These are phyloP conservation scores for Mythimna vitellina DNA, from an alignment of 2,888 invertebrate genomes.

Conservation along the genomic window DNA sequence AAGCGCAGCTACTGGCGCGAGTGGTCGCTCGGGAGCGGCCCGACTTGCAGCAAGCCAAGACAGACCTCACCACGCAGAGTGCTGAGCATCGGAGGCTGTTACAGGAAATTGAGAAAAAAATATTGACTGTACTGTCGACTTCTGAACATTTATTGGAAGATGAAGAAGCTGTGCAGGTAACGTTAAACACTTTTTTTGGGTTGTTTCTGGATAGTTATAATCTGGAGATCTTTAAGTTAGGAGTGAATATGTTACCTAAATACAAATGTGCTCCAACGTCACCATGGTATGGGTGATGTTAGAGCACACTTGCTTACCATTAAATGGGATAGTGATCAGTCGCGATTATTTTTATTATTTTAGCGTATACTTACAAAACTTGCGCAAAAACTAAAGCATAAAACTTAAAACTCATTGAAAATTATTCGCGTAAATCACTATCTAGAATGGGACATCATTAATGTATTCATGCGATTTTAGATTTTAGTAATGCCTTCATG, in stretches of 20 bases:
- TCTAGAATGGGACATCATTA: too few species aligned
- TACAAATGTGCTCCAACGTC: too few species aligned
- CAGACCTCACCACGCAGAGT: slow-evolving; percentile 96
- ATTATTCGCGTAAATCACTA: too few species aligned
- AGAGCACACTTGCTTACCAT: too few species aligned
- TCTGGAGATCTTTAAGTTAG: not conserved
- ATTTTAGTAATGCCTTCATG: too few species aligned
- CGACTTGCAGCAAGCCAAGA: slow-evolving; percentile 97
- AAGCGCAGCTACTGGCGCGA: slow-evolving; percentile 97
- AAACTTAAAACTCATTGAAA: too few species aligned
- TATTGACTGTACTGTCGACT: slow-evolving; percentile 91
- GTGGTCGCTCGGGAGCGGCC: slow-evolving; percentile 98
- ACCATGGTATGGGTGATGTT: too few species aligned
- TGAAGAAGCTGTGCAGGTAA: slow-evolving; percentile 95
- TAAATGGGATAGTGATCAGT: too few species aligned
- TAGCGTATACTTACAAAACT: too few species aligned
- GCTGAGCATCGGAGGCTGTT: slow-evolving; percentile 95
- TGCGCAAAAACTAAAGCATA: too few species aligned
- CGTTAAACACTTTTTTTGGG: not conserved
- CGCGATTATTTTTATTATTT: too few species aligned
- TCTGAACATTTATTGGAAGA: slow-evolving; percentile 94
- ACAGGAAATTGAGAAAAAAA: slow-evolving; percentile 97
- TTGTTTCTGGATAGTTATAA: not conserved
- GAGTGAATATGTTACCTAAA: not conserved
- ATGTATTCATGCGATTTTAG: too few species aligned